Percentiles rank a stretch among this genome's conserved stretches.
phyloP scores from a whole-genome alignment of 2,888 invertebrate genomes.

The Lasiommata megera region DNA sequence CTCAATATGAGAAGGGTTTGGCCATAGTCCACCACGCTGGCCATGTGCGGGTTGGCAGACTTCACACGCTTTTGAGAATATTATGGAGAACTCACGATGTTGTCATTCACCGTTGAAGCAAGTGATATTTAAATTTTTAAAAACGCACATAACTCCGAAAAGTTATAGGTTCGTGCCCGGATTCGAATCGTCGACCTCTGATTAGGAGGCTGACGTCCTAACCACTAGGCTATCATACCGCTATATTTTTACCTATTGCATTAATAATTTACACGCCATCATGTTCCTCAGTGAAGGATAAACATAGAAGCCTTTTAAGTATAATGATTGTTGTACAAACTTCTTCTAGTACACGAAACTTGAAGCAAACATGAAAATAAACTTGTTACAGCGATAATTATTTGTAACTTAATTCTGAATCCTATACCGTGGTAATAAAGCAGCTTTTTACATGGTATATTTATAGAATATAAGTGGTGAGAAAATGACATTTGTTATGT shows the following conservation, averaged over 20 bases:
- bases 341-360: constrained; percentile 8
- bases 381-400: not conserved
- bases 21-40: too few relatives aligned
- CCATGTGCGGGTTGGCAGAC: too few relatives aligned
- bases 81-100: too few relatives aligned
- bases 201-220: too few relatives aligned
- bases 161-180: too few relatives aligned
- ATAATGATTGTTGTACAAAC: constrained; percentile 7
- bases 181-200: too few relatives aligned
- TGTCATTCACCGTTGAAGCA: too few relatives aligned
- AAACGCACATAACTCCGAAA: too few relatives aligned
- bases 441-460: not conserved
- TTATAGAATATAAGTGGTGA: constrained; percentile 24
- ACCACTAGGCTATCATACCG: too few relatives aligned
- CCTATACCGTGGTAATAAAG: not conserved
- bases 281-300: not conserved
- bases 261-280: not conserved
- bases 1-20: too few relatives aligned
- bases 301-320: constrained; percentile 2
- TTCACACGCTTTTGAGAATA: too few relatives aligned
- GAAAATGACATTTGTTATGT: constrained; percentile 37
- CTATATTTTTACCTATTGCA: not conserved
- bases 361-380: constrained; percentile 16
- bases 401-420: not conserved
- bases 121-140: too few relatives aligned